These are phyloP conservation scores for Mesorhabditis spiculigera DNA, from an alignment of 2,888 invertebrate species.

Conservation along the genomic window DNA sequence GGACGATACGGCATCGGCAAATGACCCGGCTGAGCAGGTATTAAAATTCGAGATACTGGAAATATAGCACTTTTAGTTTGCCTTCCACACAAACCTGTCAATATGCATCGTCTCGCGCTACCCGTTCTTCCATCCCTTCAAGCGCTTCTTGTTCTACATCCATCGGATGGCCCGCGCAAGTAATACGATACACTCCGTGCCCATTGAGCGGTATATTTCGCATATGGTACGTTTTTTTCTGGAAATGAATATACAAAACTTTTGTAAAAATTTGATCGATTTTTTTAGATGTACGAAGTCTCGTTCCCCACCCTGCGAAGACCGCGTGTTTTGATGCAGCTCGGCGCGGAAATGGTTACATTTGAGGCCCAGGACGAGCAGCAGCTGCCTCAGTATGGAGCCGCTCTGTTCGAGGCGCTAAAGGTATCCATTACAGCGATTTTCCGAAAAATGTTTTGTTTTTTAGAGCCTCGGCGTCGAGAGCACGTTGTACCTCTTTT, in stretches of 20 bases:
- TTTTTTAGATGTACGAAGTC: slow-evolving; percentile 71
- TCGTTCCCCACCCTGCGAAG: slow-evolving; percentile 84
- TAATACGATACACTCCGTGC: slow-evolving; percentile 69
- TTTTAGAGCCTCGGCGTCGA: slow-evolving; percentile 80
- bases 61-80: slow-evolving; percentile 59
- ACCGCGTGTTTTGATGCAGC: slow-evolving; percentile 77
- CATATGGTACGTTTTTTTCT: slow-evolving; percentile 45
- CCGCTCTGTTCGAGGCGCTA: slow-evolving; percentile 35
- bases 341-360: slow-evolving; percentile 73
- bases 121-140: slow-evolving; percentile 97
- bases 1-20: slow-evolving; percentile 43
- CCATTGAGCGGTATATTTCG: slow-evolving; percentile 75
- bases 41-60: too few relatives aligned
- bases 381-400: slow-evolving; percentile 82
- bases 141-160: slow-evolving; percentile 79
- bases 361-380: slow-evolving; percentile 92
- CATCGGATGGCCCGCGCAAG: slow-evolving; percentile 73
- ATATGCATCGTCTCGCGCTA: slow-evolving; percentile 91
- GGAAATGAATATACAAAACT: not conserved
- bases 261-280: too few relatives aligned
- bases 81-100: slow-evolving; percentile 83
- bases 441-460: slow-evolving; percentile 76
- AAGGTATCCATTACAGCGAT: slow-evolving; percentile 67
- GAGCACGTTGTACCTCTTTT: slow-evolving; percentile 82
- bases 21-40: slow-evolving; percentile 58